Evolutionary conservation across 2,797 vertebrate species (phyloP).

Genomic region (Micromesistius poutassou): DNA sequence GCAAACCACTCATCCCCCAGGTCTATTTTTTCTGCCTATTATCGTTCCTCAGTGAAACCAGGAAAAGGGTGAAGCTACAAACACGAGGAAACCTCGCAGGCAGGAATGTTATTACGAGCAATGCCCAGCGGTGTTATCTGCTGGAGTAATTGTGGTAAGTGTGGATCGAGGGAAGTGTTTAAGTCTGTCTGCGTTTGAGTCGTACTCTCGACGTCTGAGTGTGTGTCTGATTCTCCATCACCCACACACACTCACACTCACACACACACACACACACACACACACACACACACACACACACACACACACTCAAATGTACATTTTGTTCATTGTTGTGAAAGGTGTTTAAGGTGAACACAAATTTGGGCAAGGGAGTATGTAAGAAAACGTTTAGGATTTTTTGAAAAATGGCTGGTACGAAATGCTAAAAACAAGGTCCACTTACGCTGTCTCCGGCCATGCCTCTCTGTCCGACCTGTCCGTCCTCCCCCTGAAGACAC

Average conservation of each 20-base stretch:
- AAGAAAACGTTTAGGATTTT: too few species aligned
- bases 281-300: too few species aligned
- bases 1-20: neutral
- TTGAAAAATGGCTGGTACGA: neutral
- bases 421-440: conserved; percentile 11
- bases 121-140: conserved; percentile 19
- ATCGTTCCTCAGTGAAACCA: conserved; percentile 38
- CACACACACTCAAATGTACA: neutral
- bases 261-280: too few species aligned
- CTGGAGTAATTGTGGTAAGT: conserved; percentile 38
- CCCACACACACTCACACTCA: too few species aligned
- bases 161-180: conserved; percentile 17
- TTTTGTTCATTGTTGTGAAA: neutral
- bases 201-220: neutral
- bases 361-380: neutral
- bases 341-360: neutral
- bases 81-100: conserved; percentile 39
- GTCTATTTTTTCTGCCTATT: conserved; percentile 45
- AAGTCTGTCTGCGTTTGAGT: neutral
- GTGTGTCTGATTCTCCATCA: neutral
- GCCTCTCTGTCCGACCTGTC: conserved; percentile 91
- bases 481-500: conserved; percentile 87
- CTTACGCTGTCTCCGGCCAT: conserved; percentile 95
- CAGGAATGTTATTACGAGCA: conserved; percentile 31
- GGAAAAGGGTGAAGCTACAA: conserved; percentile 35